Evolutionary conservation across 2,113 vertebrate species (phyloP).

Genomic region (Amblyopsis rosae): DNA sequence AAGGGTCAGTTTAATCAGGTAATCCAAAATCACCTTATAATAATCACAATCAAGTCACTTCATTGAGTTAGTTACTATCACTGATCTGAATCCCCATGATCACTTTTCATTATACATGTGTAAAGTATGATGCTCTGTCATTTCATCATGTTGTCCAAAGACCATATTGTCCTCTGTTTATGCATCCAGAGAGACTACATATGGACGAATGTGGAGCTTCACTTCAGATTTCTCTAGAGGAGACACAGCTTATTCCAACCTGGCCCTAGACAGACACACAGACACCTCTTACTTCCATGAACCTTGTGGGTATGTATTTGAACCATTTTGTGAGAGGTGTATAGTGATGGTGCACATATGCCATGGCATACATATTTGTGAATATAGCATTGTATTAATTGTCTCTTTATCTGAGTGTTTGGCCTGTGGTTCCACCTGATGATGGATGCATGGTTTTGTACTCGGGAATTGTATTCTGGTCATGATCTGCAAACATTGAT

Average conservation of each 20-base stretch:
- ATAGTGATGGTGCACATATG: not conserved
- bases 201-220: constrained; percentile 90
- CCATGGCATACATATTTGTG: not conserved
- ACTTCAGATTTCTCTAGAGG: constrained; percentile 91
- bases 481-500: no score
- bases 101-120: no score
- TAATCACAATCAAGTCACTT: no score
- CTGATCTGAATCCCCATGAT: no score
- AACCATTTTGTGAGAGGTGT: not conserved
- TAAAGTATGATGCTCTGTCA: no score
- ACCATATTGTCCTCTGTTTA: not conserved
- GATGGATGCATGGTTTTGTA: no score
- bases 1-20: constrained; percentile 92
- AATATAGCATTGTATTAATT: not conserved
- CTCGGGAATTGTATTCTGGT: not conserved
- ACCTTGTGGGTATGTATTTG: constrained; percentile 85
- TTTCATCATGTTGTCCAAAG: no score
- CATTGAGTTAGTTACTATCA: no score
- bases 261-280: constrained; percentile 89
- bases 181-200: constrained; percentile 86
- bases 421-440: no score
- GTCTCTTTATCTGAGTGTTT: no score
- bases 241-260: constrained; percentile 89
- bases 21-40: not conserved
- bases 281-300: constrained; percentile 95